phyloP scores from a whole-genome alignment of 2,888 invertebrate species.

The Noctua fimbriata region DNA sequence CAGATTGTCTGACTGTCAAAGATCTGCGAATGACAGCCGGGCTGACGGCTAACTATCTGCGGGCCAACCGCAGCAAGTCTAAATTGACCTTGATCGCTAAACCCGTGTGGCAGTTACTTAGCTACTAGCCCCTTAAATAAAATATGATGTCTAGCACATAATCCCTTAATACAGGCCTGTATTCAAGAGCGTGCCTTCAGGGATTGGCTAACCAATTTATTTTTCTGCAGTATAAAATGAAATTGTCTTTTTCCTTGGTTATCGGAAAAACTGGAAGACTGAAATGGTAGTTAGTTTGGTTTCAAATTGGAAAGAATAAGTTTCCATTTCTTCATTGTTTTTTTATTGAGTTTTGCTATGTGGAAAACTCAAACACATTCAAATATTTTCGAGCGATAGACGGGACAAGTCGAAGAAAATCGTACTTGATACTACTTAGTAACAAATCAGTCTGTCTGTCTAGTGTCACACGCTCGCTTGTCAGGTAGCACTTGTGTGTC shows the following conservation, averaged over 20 bases:
- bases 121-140: constrained; percentile 24
- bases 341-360: background rate
- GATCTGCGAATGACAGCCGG: background rate
- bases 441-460: no score
- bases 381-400: no score
- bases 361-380: background rate
- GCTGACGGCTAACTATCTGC: background rate
- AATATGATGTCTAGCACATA: constrained; percentile 34
- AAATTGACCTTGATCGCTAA: constrained; percentile 9
- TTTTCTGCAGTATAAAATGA: constrained; percentile 31
- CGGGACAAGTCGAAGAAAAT: no score
- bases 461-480: no score
- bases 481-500: no score
- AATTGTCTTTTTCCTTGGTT: constrained; percentile 1
- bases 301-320: background rate
- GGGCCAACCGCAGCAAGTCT: background rate
- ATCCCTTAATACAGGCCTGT: constrained; percentile 36
- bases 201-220: constrained; percentile 45
- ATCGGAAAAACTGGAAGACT: background rate
- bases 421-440: no score
- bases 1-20: background rate
- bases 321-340: background rate
- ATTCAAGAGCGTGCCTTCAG: constrained; percentile 23
- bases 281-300: background rate
- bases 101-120: background rate